Conservation (phyloP, 2,888 invertebrate species). For the Lamellibrachia columna region DNA sequence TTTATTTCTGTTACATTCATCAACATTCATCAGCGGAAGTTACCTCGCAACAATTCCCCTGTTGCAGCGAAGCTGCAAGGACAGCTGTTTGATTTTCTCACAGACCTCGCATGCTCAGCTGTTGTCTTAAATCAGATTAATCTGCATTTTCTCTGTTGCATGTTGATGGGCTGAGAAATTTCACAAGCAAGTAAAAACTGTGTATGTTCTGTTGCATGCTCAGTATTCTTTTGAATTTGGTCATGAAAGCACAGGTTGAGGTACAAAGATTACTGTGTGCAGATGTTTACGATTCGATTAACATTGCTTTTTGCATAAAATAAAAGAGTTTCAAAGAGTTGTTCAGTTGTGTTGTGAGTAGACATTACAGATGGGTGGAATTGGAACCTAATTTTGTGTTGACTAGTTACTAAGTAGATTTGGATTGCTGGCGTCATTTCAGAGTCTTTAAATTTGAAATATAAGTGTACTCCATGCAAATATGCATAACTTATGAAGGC, state of each 20-base stretch:
- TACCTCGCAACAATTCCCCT: background rate
- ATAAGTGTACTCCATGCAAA: too few species aligned
- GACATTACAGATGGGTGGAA: background rate
- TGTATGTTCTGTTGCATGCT: background rate
- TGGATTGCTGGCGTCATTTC: background rate
- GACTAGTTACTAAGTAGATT: too few species aligned
- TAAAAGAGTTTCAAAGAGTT: background rate
- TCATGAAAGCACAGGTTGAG: background rate
- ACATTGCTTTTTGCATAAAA: background rate
- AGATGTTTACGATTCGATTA: background rate
- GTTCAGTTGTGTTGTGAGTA: background rate
- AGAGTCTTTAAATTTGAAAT: background rate
- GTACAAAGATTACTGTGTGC: background rate
- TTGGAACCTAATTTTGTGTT: background rate
- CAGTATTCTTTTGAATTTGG: background rate
- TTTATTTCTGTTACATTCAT: conserved; percentile 16
- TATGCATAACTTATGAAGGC: too few species aligned
- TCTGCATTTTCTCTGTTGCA: conserved; percentile 3
- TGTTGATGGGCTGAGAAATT: background rate
- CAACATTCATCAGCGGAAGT: conserved; percentile 6
- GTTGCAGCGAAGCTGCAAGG: background rate
- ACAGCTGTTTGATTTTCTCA: conserved; percentile 3
- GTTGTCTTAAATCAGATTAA: background rate
- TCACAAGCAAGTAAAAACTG: background rate
- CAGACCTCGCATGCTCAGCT: background rate